These are phyloP conservation scores for Cassiopea andromeda DNA, from an alignment of 30 jellyfish, hydroid and myxozoan species.

Conservation along the genomic window DNA sequence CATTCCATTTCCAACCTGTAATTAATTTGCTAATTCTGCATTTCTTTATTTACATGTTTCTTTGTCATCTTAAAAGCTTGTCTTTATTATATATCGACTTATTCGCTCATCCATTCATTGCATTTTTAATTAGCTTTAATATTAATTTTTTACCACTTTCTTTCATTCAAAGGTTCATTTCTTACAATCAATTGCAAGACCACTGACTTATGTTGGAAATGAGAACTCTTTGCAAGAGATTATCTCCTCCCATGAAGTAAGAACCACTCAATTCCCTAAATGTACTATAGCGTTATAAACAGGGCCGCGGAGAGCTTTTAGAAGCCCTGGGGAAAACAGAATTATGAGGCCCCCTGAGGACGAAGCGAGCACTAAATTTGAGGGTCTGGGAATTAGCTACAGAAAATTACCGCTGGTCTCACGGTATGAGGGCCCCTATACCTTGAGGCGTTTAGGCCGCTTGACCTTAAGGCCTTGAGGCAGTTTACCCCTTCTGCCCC, in stretches of 20 bases:
- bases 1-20: no score
- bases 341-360: no score
- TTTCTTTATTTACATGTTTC: neutral
- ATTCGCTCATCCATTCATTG: neutral
- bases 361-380: no score
- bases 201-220: constrained; percentile 77
- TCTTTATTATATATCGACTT: neutral
- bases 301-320: no score
- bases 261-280: neutral
- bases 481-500: no score
- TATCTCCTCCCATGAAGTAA: constrained; percentile 64
- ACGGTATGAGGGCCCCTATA: no score
- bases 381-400: no score
- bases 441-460: no score
- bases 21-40: neutral
- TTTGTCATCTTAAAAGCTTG: neutral
- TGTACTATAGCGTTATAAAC: no score
- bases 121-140: neutral
- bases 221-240: constrained; percentile 47
- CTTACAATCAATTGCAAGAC: constrained; percentile 62
- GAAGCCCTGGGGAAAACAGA: no score
- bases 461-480: no score
- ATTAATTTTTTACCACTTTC: neutral
- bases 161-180: constrained; percentile 40
- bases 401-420: no score